Conservation (phyloP, 1,140 invertebrate genomes). For the Drosophila sp. region DNA sequence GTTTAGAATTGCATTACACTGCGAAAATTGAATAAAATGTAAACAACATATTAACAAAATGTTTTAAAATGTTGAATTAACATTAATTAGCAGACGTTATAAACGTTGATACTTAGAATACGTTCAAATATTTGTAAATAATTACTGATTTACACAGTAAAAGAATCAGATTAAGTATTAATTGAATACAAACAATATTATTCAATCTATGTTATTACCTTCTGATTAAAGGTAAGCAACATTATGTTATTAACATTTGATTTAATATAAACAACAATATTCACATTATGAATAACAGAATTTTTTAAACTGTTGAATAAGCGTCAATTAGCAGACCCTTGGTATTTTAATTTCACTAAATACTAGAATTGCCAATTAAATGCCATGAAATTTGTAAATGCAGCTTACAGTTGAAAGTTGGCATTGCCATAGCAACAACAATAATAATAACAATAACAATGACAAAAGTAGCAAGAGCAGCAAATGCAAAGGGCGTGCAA, state of each 20-base stretch:
- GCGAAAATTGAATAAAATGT: background rate
- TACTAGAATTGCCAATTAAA: constrained; percentile 39
- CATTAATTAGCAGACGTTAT: constrained; percentile 5
- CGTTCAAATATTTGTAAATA: too few relatives aligned
- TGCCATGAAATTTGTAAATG: constrained; percentile 49
- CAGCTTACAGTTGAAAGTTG: constrained; percentile 49
- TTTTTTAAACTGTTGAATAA: constrained; percentile 10
- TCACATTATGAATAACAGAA: constrained; percentile 1
- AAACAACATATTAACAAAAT: constrained; percentile 10
- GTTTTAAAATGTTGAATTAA: constrained; percentile 6
- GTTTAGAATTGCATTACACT: background rate
- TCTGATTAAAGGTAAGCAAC: background rate
- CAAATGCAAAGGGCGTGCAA: constrained; percentile 69
- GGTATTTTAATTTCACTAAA: constrained; percentile 6
- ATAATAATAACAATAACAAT: constrained; percentile 56
- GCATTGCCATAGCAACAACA: constrained; percentile 67
- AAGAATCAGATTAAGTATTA: too few relatives aligned
- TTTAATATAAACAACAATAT: constrained; percentile 1
- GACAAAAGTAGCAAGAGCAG: constrained; percentile 25
- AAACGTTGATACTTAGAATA: background rate
- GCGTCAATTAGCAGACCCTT: constrained; percentile 9
- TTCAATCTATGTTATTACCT: too few relatives aligned
- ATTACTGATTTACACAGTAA: too few relatives aligned
- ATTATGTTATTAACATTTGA: too few relatives aligned
- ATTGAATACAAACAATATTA: too few relatives aligned